Conservation (phyloP, 2,113 vertebrate genomes). For the Euleptes europaea region DNA sequence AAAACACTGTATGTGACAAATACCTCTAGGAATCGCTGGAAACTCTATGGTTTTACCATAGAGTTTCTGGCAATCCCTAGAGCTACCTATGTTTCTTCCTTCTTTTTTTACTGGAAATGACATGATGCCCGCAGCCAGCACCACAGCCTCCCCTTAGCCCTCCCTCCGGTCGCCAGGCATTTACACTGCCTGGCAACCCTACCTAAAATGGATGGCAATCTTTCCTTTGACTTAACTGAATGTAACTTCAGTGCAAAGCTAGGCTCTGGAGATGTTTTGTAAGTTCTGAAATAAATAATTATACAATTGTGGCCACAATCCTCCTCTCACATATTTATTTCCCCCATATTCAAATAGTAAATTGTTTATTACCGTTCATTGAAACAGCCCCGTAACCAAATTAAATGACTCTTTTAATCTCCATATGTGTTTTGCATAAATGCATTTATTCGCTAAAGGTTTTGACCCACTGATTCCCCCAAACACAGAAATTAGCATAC, state of each 20-base stretch:
- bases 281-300: not conserved
- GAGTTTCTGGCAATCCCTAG: too few species aligned
- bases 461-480: not conserved
- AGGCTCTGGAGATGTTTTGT: not conserved
- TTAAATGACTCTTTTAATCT: constrained; percentile 16
- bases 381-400: not conserved
- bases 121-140: too few species aligned
- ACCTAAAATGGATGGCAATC: not conserved
- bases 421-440: constrained; percentile 1
- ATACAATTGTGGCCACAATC: not conserved
- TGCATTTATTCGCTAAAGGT: not conserved
- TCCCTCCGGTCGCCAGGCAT: too few species aligned
- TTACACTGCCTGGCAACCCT: too few species aligned
- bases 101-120: too few species aligned
- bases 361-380: not conserved
- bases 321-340: not conserved
- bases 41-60: too few species aligned
- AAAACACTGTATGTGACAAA: too few species aligned
- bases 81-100: too few species aligned
- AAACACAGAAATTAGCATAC: constrained; percentile 19
- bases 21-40: too few species aligned
- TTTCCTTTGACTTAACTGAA: not conserved
- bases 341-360: fast-evolving
- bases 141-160: too few species aligned
- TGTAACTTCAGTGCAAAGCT: not conserved